Conservation (phyloP, 2,888 invertebrate species). For the Orthonevra nobilis region DNA sequence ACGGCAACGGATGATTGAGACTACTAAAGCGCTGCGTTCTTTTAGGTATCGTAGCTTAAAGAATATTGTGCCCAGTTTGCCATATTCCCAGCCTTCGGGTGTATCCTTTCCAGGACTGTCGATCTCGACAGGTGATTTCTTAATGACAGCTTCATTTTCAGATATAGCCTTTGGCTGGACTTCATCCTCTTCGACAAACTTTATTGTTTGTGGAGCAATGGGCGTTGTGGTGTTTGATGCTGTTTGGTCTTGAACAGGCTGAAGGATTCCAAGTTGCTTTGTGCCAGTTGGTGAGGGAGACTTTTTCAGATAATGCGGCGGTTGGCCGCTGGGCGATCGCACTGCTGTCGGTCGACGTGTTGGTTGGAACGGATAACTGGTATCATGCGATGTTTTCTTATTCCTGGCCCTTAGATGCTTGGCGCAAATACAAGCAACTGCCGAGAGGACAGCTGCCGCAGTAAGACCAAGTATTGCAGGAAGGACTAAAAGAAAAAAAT, state of each 20-base stretch:
- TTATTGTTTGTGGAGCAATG: constrained; percentile 76
- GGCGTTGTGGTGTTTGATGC: constrained; percentile 78
- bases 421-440: constrained; percentile 79
- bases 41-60: constrained; percentile 94
- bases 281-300: constrained; percentile 91
- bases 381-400: constrained; percentile 78
- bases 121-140: constrained; percentile 73
- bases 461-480: constrained; percentile 79
- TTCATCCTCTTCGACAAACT: constrained; percentile 79
- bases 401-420: constrained; percentile 78
- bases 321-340: constrained; percentile 90
- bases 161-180: constrained; percentile 71
- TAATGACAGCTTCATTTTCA: constrained; percentile 73
- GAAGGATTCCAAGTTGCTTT: constrained; percentile 77
- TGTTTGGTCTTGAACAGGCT: constrained; percentile 77
- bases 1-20: constrained; percentile 94
- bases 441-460: constrained; percentile 79
- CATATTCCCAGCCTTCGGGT: constrained; percentile 82
- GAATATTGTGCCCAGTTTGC: constrained; percentile 91
- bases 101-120: constrained; percentile 71
- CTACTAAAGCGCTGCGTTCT: constrained; percentile 94
- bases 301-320: constrained; percentile 92
- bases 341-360: constrained; percentile 83
- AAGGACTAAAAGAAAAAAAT: constrained; percentile 74
- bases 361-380: constrained; percentile 79